Evolutionary conservation across 2,888 invertebrate genomes (phyloP).

Genomic region (Choreutis nemorana): DNA sequence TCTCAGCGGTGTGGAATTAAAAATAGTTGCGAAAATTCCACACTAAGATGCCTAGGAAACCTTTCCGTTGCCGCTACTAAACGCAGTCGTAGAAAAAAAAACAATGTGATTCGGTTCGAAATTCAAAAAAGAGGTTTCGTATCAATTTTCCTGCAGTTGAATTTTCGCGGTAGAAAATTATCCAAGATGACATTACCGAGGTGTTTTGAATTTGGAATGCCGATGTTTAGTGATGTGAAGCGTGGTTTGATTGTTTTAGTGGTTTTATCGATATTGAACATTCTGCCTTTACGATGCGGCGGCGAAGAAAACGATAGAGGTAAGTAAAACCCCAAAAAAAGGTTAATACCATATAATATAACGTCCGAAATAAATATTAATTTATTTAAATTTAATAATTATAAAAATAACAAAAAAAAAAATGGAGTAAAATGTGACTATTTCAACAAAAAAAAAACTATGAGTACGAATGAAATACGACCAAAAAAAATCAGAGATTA

Average conservation of each 20-base stretch:
- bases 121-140: conserved; percentile 11
- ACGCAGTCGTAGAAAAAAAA: conserved; percentile 6
- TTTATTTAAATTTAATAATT: too few relatives aligned
- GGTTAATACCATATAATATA: too few relatives aligned
- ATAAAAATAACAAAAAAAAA: too few relatives aligned
- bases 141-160: conserved; percentile 5
- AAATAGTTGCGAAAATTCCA: conserved; percentile 12
- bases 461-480: too few relatives aligned
- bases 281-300: conserved; percentile 28
- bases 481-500: too few relatives aligned
- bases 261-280: conserved; percentile 41
- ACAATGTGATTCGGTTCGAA: conserved; percentile 16
- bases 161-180: conserved; percentile 29
- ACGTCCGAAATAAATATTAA: too few relatives aligned
- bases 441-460: too few relatives aligned
- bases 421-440: too few relatives aligned
- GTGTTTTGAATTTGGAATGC: conserved; percentile 40
- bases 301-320: conserved; percentile 41
- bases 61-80: conserved; percentile 22
- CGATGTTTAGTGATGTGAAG: conserved; percentile 45
- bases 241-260: conserved; percentile 38
- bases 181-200: conserved; percentile 53
- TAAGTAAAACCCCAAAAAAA: too few relatives aligned
- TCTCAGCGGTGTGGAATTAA: conserved; percentile 14
- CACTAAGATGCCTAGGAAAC: conserved; percentile 37